These are phyloP conservation scores for Goniozus legneri DNA, from an alignment of 1,140 invertebrate species.

Conservation along the genomic window DNA sequence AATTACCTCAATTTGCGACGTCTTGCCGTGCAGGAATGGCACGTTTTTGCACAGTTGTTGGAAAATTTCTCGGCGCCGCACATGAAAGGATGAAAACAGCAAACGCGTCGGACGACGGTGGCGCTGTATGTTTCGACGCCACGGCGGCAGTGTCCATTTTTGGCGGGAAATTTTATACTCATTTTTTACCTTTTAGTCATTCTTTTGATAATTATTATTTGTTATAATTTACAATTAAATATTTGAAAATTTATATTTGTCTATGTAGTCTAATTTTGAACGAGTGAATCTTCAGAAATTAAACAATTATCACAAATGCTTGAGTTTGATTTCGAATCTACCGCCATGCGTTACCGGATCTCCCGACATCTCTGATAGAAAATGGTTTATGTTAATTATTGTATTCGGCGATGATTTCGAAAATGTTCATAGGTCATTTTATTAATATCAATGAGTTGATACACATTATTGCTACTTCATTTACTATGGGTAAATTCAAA, in stretches of 20 bases:
- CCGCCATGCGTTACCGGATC: constrained; percentile 10
- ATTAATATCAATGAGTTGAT: no score
- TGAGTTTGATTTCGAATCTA: constrained; percentile 10
- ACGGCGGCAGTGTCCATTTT: constrained; percentile 22
- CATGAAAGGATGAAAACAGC: constrained; percentile 38
- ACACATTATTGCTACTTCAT: no score
- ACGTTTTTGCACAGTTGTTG: constrained; percentile 10
- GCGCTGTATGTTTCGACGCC: constrained; percentile 27
- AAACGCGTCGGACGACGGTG: constrained; percentile 38
- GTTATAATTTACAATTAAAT: no score
- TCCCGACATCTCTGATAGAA: constrained; percentile 13
- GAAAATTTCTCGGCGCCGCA: constrained; percentile 27
- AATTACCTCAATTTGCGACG: no score
- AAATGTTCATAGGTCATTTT: constrained; percentile 11
- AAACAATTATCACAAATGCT: neutral
- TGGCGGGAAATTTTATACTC: constrained; percentile 37
- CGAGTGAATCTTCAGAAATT: no score
- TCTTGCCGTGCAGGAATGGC: no score
- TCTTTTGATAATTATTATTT: no score
- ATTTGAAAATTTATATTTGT: no score
- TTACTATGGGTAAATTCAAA: no score
- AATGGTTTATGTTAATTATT: constrained; percentile 18
- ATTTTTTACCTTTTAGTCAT: no score
- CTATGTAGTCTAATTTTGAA: no score
- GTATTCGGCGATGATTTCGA: constrained; percentile 9